A percentile compares a stretch with the other conserved stretches of the same genome.
phyloP scores from a whole-genome alignment of 1,140 invertebrate genomes.

The Apis laboriosa region DNA sequence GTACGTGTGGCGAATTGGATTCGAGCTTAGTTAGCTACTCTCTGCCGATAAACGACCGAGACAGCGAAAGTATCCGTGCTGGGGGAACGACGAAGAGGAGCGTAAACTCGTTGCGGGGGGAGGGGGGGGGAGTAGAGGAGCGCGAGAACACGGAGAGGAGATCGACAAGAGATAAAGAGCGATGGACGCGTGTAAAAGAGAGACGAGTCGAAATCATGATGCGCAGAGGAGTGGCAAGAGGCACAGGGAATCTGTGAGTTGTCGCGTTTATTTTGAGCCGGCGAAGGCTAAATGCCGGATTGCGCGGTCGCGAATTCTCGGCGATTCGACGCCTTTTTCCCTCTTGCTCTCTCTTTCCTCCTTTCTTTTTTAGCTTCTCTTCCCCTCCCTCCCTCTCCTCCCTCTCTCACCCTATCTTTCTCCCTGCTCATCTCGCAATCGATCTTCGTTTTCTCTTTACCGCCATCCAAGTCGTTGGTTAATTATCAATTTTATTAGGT shows the following conservation, averaged over 20 bases:
- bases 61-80: slow-evolving; percentile 24
- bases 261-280: slow-evolving; percentile 75
- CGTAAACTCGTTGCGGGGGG: neutral
- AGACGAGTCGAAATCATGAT: slow-evolving; percentile 11
- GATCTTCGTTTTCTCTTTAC: neutral
- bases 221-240: neutral
- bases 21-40: slow-evolving; percentile 52
- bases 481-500: neutral
- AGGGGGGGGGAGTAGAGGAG: neutral
- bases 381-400: slow-evolving; percentile 18
- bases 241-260: slow-evolving; percentile 59
- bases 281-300: slow-evolving; percentile 72
- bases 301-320: slow-evolving; percentile 61
- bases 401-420: neutral
- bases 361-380: too few relatives aligned
- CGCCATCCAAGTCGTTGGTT: slow-evolving; percentile 3
- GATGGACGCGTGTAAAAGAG: neutral
- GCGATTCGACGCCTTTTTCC: slow-evolving; percentile 60
- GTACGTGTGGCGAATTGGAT: slow-evolving; percentile 49
- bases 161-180: slow-evolving; percentile 17
- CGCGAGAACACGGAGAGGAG: neutral
- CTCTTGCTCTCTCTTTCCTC: slow-evolving; percentile 18
- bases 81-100: neutral
- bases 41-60: slow-evolving; percentile 31
- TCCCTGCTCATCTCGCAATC: neutral